Evolutionary conservation across 1,140 invertebrate species (phyloP).

Genomic region (Leptoteleia sp.): DNA sequence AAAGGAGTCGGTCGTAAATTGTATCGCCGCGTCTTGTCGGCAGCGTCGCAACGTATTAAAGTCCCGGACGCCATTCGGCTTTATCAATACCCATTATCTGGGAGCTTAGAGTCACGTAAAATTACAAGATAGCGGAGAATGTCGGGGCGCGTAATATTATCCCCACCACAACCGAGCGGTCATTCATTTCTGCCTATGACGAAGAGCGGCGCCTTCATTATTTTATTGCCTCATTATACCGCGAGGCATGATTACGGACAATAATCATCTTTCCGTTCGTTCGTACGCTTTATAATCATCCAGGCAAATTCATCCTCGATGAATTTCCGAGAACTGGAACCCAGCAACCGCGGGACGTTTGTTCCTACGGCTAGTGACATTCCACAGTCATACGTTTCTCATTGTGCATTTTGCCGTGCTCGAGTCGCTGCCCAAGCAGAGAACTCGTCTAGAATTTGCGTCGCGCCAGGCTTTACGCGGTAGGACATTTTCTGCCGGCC

Average conservation of each 20-base stretch:
- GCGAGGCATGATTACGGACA: constrained; percentile 74
- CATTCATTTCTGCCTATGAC: constrained; percentile 57
- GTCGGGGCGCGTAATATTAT: constrained; percentile 33
- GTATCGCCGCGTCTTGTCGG: constrained; percentile 30
- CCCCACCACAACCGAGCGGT: neutral
- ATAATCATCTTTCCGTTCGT: constrained; percentile 76
- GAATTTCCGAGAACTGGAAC: constrained; percentile 76
- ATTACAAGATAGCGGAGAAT: constrained; percentile 31
- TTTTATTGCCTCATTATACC: constrained; percentile 74
- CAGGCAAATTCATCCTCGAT: constrained; percentile 73
- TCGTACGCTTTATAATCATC: constrained; percentile 75
- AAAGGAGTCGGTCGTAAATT: constrained; percentile 33
- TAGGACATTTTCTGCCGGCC: too few species aligned
- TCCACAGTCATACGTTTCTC: constrained; percentile 76
- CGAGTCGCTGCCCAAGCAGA: too few species aligned
- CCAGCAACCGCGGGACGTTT: constrained; percentile 74
- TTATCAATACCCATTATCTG: constrained; percentile 50
- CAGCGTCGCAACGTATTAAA: constrained; percentile 37
- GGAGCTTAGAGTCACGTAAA: constrained; percentile 41
- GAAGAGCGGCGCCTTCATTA: constrained; percentile 49
- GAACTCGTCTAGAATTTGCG: too few species aligned
- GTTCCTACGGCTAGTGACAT: constrained; percentile 76
- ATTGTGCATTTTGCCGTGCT: constrained; percentile 72
- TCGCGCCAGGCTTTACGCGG: too few species aligned
- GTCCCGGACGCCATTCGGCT: constrained; percentile 32